A percentile compares a stretch with the other conserved stretches of the same genome.
Conservation (phyloP, 2,797 vertebrate genomes). For the Oreochromis grahami region DNA sequence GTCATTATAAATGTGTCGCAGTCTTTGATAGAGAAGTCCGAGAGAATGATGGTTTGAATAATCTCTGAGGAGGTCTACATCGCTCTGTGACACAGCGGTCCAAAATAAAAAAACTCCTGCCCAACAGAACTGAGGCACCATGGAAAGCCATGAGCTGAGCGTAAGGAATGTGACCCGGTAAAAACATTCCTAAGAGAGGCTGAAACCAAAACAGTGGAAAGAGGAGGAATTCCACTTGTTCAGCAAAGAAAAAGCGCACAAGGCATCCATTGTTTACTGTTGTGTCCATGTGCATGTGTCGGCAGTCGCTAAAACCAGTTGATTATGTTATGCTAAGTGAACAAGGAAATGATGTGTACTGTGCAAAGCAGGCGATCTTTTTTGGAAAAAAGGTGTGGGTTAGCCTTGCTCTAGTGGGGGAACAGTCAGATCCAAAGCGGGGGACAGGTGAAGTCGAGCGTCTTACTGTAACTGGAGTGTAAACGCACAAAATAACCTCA, state of each 20-base stretch:
- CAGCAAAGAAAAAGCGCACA: constrained; percentile 59
- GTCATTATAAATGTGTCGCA: background rate
- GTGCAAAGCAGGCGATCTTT: constrained; percentile 52
- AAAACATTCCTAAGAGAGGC: constrained; percentile 69
- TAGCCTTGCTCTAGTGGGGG: constrained; percentile 3
- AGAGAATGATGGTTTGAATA: background rate
- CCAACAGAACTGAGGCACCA: constrained; percentile 42
- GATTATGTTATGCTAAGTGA: constrained; percentile 71
- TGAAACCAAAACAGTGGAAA: constrained; percentile 65
- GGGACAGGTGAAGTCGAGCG: constrained; percentile 61
- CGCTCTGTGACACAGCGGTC: constrained; percentile 24
- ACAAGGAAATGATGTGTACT: constrained; percentile 54
- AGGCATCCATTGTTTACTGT: constrained; percentile 65
- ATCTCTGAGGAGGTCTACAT: constrained; percentile 30
- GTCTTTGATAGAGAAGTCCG: background rate
- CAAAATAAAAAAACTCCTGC: background rate
- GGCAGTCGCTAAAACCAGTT: constrained; percentile 30
- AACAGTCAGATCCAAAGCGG: constrained; percentile 16
- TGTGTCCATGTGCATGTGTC: constrained; percentile 37
- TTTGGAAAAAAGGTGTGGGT: background rate
- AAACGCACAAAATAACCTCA: constrained; percentile 66
- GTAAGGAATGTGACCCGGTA: constrained; percentile 59
- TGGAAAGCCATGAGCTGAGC: constrained; percentile 51
- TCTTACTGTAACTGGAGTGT: constrained; percentile 70
- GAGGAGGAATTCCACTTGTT: constrained; percentile 66